Conservation (phyloP, 1,140 invertebrate genomes). For the Bombus polaris region DNA sequence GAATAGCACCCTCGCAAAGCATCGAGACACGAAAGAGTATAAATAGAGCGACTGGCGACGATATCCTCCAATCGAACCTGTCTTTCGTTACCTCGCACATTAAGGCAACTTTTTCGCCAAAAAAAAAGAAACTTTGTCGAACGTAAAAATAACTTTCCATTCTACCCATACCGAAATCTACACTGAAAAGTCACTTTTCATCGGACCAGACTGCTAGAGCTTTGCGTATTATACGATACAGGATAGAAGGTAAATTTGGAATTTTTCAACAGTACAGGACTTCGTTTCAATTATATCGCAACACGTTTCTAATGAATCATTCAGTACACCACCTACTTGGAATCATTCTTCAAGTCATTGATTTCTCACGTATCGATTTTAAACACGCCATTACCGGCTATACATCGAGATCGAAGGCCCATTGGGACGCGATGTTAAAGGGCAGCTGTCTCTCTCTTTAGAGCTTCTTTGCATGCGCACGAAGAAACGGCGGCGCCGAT, state of each 20-base stretch:
- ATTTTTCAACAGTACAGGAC: too few relatives aligned
- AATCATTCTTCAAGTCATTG: too few relatives aligned
- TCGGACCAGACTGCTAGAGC: too few relatives aligned
- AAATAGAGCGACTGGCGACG: constrained; percentile 60
- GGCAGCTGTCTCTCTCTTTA: too few relatives aligned
- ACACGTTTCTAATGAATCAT: too few relatives aligned
- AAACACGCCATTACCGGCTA: background rate
- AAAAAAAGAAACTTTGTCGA: background rate
- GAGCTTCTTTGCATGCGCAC: constrained; percentile 29
- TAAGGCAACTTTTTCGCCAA: background rate
- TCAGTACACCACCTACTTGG: too few relatives aligned
- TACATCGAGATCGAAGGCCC: background rate
- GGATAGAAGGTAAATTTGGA: too few relatives aligned
- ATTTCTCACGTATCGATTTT: background rate
- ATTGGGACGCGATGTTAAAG: background rate
- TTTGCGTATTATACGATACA: too few relatives aligned
- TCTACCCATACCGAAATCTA: background rate
- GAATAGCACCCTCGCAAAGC: constrained; percentile 64
- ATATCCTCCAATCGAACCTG: constrained; percentile 52
- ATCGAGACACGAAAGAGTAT: constrained; percentile 55
- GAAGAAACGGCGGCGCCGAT: constrained; percentile 53
- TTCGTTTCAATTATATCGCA: too few relatives aligned
- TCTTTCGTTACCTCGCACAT: constrained; percentile 43
- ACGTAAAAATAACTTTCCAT: background rate
- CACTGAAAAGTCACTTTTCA: too few relatives aligned